phyloP scores from a whole-genome alignment of 2,113 vertebrate species.

The Mus spicilegus region DNA sequence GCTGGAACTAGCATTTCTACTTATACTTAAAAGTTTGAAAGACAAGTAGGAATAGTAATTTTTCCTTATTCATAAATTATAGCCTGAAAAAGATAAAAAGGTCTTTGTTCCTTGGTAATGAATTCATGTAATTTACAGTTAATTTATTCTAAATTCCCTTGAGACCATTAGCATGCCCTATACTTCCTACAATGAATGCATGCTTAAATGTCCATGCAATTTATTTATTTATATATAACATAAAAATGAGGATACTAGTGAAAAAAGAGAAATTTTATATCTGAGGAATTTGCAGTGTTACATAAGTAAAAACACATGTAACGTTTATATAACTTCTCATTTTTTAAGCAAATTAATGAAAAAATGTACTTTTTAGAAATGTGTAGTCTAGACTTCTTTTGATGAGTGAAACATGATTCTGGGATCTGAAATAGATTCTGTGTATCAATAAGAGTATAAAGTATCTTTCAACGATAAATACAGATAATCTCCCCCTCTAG shows the following conservation, averaged over 20 bases:
- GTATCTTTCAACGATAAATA: slow-evolving; percentile 1
- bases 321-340: not conserved
- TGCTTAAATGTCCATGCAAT: slow-evolving; percentile 48
- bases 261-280: slow-evolving; percentile 58
- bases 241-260: slow-evolving; percentile 31
- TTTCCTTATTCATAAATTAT: slow-evolving; percentile 65
- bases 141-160: slow-evolving; percentile 80
- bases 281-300: slow-evolving; percentile 6
- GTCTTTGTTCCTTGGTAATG: slow-evolving; percentile 78
- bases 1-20: slow-evolving; percentile 59
- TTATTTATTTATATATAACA: not conserved
- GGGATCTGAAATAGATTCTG: slow-evolving; percentile 18
- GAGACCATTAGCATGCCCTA: slow-evolving; percentile 62
- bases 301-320: slow-evolving; percentile 40
- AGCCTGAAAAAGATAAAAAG: slow-evolving; percentile 73
- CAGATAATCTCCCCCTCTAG: not conserved
- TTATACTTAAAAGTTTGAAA: slow-evolving; percentile 64
- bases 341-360: slow-evolving; percentile 58
- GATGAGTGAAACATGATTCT: slow-evolving; percentile 43
- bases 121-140: slow-evolving; percentile 80
- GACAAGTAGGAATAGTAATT: slow-evolving; percentile 21
- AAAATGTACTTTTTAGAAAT: slow-evolving; percentile 43
- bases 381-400: slow-evolving; percentile 14
- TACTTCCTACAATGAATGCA: slow-evolving; percentile 55
- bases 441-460: slow-evolving; percentile 54